Evolutionary conservation across 1,140 invertebrate species (phyloP), one percentile per base, ranked within the genome.

Genomic region (Eupristina koningsbergeri): DNA sequence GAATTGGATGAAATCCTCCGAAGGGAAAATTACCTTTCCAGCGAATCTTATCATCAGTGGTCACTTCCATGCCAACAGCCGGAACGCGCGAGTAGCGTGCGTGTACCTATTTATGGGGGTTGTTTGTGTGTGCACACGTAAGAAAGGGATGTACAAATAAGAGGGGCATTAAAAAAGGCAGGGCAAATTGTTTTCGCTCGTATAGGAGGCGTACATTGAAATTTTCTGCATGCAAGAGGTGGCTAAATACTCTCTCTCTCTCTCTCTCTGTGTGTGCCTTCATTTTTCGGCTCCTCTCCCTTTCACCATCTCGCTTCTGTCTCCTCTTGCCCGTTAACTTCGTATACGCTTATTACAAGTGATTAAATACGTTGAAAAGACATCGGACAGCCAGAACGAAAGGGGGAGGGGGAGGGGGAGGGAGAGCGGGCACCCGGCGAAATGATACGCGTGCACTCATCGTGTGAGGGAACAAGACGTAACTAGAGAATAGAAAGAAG

Each of bases 361-460:
- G 83, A 84, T 84, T 84, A 78, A 80, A 69, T 84, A 80, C 22
- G 78, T 81, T 76, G 77, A 80, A 80, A 80, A 64, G 64, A 64
- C 67, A 3, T 50, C 41, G 50, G 53, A 81, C 26, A 50, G 80
- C 29, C 79, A 64, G 41, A 79, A 67, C 63, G 76, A 63, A 39
- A 58, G 53, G 63, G 34, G 19, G 39, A 39, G 22, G 34, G 31
- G 15, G 6, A 31, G 63, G 7, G 15, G 63, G 26, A 34, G 11
- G n/a, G 34, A 39, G 34, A 26, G 41, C 11, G 41, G 41, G 45
- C 73, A 63, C 15, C 45, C 45, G 81, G 22, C 39, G 75, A 83
- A 79, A 79, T 79, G 76, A 84, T 67, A 64, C 82, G 58, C 53
- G 83, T 13, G 77, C 34, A 58, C 53, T 73, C 80, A 31, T 74